Evolutionary conservation across 2,888 invertebrate genomes (phyloP).

Genomic region (Napeogenes inachia): DNA sequence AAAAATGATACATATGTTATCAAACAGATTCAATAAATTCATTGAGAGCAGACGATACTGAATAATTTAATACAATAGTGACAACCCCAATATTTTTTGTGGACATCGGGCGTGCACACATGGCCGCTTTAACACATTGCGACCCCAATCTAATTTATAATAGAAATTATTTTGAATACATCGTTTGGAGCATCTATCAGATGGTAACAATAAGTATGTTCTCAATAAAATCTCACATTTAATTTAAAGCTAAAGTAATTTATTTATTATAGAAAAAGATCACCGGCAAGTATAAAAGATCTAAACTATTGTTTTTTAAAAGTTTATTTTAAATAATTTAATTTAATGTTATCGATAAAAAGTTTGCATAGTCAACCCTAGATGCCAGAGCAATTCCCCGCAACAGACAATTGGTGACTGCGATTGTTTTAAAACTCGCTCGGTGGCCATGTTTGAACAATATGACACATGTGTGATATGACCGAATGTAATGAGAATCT

Average conservation of each 20-base stretch:
- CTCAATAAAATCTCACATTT: too few relatives aligned
- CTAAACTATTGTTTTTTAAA: too few relatives aligned
- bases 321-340: too few relatives aligned
- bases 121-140: conserved; percentile 27
- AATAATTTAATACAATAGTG: conserved; percentile 10
- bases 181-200: conserved; percentile 4
- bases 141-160: conserved; percentile 2
- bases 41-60: not conserved
- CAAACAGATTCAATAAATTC: too few relatives aligned
- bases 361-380: conserved; percentile 20
- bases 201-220: not conserved
- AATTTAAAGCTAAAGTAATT: too few relatives aligned
- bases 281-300: too few relatives aligned
- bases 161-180: too few relatives aligned
- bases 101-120: conserved; percentile 40
- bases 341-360: not conserved
- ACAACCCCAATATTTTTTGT: conserved; percentile 18
- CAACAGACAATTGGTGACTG: conserved; percentile 63
- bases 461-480: conserved; percentile 26
- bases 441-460: conserved; percentile 50
- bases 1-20: too few relatives aligned
- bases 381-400: conserved; percentile 25
- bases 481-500: conserved; percentile 11
- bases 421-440: conserved; percentile 63
- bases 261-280: too few relatives aligned